These are phyloP conservation scores for Manacus vitellinus DNA, from an alignment of 2,113 vertebrate species.

Conservation along the genomic window DNA sequence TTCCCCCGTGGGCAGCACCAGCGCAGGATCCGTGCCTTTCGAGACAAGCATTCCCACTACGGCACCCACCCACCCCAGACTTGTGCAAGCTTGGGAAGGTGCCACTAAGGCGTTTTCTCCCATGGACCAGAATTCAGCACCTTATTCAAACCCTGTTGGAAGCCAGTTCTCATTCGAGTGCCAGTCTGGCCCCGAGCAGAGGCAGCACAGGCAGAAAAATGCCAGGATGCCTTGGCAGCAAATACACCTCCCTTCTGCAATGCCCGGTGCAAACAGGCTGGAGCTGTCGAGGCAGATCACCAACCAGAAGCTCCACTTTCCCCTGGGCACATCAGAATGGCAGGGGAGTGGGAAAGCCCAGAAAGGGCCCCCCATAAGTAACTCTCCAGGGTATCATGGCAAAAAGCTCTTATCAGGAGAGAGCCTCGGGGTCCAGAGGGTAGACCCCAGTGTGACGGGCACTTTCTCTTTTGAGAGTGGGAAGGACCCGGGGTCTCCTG, in stretches of 20 bases:
- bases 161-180: slow-evolving; percentile 81
- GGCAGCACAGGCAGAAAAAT: slow-evolving; percentile 77
- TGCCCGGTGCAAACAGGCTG: slow-evolving; percentile 77
- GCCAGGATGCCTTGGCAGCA: slow-evolving; percentile 87
- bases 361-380: slow-evolving; percentile 71
- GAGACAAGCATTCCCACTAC: slow-evolving; percentile 75
- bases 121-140: slow-evolving; percentile 78
- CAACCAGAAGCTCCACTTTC: slow-evolving; percentile 83
- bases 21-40: slow-evolving; percentile 75
- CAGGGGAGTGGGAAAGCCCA: slow-evolving; percentile 78
- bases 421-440: slow-evolving; percentile 74
- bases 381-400: slow-evolving; percentile 63
- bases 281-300: slow-evolving; percentile 82
- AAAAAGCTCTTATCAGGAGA: slow-evolving; percentile 74
- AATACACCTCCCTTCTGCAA: slow-evolving; percentile 71
- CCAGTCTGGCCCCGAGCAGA: slow-evolving; percentile 81
- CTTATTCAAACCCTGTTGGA: slow-evolving; percentile 73
- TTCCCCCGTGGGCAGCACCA: slow-evolving; percentile 61
- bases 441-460: slow-evolving; percentile 66
- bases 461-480: slow-evolving; percentile 73
- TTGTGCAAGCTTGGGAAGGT: slow-evolving; percentile 86
- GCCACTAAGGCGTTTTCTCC: slow-evolving; percentile 78
- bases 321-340: slow-evolving; percentile 81
- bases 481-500: slow-evolving; percentile 76
- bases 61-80: slow-evolving; percentile 69